These are phyloP conservation scores for Oscheius sp. DNA, from an alignment of 1,140 invertebrate genomes.

Conservation along the genomic window DNA sequence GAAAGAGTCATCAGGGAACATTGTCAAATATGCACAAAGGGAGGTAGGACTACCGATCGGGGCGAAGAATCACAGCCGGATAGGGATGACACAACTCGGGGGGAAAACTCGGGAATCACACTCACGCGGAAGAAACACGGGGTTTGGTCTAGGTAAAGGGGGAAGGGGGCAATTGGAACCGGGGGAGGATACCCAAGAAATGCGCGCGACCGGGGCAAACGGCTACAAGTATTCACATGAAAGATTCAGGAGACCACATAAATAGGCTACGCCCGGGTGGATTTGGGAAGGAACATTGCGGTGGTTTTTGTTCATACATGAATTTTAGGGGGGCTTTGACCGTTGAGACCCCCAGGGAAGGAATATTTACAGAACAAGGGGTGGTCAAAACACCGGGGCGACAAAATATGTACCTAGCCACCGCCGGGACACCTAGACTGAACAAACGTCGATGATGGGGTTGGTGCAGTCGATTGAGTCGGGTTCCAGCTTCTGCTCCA, in stretches of 20 bases:
- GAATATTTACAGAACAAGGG: too few species aligned
- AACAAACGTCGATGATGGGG: slow-evolving; percentile 13
- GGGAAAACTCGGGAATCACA: background rate
- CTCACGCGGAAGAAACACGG: background rate
- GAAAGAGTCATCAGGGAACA: background rate
- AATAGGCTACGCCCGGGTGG: background rate
- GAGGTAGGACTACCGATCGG: background rate
- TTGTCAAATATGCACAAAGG: background rate
- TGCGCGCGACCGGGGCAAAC: background rate
- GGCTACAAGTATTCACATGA: slow-evolving; percentile 2
- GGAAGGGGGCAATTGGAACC: background rate
- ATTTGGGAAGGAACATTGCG: background rate
- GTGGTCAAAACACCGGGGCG: too few species aligned
- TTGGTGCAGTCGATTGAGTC: slow-evolving; percentile 14
- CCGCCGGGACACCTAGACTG: too few species aligned
- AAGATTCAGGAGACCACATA: background rate
- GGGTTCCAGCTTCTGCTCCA: slow-evolving; percentile 12
- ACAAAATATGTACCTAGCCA: too few species aligned
- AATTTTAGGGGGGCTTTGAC: too few species aligned
- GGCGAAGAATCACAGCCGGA: background rate
- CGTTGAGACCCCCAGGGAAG: too few species aligned
- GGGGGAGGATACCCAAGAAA: background rate
- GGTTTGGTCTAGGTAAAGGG: background rate
- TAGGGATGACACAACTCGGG: background rate
- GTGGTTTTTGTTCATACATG: too few species aligned